Conservation (phyloP, 2,113 vertebrate species). For the Centropus bengalensis region DNA sequence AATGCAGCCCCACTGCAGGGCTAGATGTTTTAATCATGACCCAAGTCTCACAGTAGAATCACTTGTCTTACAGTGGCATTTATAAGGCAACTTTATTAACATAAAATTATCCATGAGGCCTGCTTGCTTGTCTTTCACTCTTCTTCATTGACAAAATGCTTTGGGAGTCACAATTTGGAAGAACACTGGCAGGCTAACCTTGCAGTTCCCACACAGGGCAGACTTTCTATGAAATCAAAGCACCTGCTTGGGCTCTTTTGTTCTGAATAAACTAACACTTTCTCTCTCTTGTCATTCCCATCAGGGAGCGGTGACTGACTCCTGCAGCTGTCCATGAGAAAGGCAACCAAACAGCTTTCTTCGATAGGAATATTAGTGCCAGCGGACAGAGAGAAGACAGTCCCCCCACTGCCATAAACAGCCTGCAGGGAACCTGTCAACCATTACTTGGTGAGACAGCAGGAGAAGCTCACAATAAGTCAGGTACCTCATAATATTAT, state of each 20-base stretch:
- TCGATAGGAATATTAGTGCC: conserved; percentile 23
- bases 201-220: neutral
- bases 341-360: conserved; percentile 1
- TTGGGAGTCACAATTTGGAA: conserved; percentile 8
- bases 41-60: neutral
- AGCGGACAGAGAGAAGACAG: neutral
- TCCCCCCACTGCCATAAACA: neutral
- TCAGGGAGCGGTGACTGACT: conserved; percentile 45
- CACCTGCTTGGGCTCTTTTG: neutral
- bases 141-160: conserved; percentile 16
- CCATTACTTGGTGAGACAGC: neutral
- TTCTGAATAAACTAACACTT: conserved; percentile 22
- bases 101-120: conserved; percentile 36
- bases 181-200: conserved; percentile 8
- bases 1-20: neutral
- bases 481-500: neutral
- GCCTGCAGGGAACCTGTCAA: neutral
- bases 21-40: conserved; percentile 39
- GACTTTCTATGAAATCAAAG: conserved; percentile 42
- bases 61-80: conserved; percentile 23
- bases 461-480: neutral
- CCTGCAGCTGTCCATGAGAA: conserved; percentile 27
- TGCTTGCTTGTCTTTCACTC: conserved; percentile 14
- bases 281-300: conserved; percentile 15
- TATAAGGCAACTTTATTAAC: conserved; percentile 41